These are phyloP conservation scores for Enoplosus armatus DNA, from an alignment of 2,797 vertebrate species.

Conservation along the genomic window DNA sequence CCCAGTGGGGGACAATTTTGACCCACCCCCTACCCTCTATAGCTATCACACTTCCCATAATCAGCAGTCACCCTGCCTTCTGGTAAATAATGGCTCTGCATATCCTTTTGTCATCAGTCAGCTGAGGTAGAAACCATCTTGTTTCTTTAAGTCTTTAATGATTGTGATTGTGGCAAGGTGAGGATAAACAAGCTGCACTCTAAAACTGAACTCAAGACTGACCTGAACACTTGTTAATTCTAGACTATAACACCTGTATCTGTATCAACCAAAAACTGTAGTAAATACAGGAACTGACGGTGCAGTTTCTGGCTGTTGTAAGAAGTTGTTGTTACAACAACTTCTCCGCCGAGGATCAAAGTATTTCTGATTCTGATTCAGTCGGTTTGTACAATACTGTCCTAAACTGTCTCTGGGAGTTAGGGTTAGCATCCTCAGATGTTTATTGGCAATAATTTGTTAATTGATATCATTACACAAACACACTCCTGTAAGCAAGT, in stretches of 20 bases:
- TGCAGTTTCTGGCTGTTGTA: no score
- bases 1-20: neutral
- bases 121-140: neutral
- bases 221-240: neutral
- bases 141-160: neutral
- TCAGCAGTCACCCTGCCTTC: neutral
- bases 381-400: neutral
- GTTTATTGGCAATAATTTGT: neutral
- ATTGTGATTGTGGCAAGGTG: neutral
- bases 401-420: neutral
- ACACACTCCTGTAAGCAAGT: neutral
- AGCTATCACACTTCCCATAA: slow-evolving; percentile 42
- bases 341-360: no score
- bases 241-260: neutral
- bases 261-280: no score
- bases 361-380: no score
- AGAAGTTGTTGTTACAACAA: no score
- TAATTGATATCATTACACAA: neutral
- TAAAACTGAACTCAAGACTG: no score
- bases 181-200: neutral
- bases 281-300: no score
- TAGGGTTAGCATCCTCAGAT: neutral
- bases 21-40: neutral
- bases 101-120: neutral
- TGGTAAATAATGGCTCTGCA: slow-evolving; percentile 27